Base-by-base conservation (phyloP, 2,888 invertebrate genomes). In the Leptopilina drosophilae region DNA sequence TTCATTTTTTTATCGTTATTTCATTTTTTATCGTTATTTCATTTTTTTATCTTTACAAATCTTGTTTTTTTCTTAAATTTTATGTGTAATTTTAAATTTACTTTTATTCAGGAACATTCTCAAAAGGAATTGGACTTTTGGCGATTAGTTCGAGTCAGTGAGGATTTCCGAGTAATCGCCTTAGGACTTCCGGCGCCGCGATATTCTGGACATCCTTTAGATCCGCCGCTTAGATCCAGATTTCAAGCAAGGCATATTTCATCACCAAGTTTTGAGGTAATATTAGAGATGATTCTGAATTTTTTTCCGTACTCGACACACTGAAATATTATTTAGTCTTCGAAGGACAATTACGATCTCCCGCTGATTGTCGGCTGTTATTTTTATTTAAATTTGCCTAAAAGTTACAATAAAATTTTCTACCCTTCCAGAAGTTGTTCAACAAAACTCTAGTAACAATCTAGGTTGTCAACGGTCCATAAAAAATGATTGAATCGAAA, bases 211-310 rank as follows among this genome's bases (percentile, higher is more conserved):
- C 98, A 98, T 91, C 97, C 98, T 0, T 93, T 99, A 56, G 99
- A 99, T 93, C 99, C 99, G 33, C 99, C 99, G 0, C 93, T 99
- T 49, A 93, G 99, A 78, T 98, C 98, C 0, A 93, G 99, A 80
- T 99, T 99, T 91, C 99, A 99, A 92, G 98, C 98, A 0, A 94
- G 98, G 89, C 96, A 98, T 92, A 94, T 99, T 82, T 93, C 95
- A 77, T 92, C 93, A 78, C 92, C 94, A 83, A 94, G 94, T 15
- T 97, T 95, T 90, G 93, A 95, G 93, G 96, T 96, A 91, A 92
- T 20, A 20, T 20, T 20, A 20, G 20, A 20, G 20, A 20, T 20
- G 20, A 20, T 20, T 20, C 20, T 20, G 1, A 20, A 20, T 20
- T 20, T 20, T 20, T 20, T 20, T 20, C 20, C 20, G 1, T 1